phyloP scores from a whole-genome alignment of 2,888 invertebrate species.

The Leptogaster cylindrica region DNA sequence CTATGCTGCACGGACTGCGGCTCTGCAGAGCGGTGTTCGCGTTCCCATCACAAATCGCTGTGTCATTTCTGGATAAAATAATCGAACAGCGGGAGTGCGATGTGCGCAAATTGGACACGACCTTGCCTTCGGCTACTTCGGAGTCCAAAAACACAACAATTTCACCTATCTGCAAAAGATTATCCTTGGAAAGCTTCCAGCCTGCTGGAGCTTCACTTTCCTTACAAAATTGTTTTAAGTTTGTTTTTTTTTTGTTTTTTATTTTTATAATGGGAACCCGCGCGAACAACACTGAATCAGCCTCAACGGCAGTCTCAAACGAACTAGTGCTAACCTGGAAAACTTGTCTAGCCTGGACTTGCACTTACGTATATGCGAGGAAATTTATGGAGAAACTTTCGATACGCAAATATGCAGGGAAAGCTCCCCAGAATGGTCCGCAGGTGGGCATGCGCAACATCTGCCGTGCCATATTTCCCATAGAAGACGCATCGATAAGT shows the following conservation, averaged over 20 bases:
- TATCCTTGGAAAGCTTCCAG: conserved; percentile 13
- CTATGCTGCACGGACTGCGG: neutral
- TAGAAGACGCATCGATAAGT: conserved; percentile 30
- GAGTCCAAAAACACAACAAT: neutral
- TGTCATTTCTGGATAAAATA: conserved; percentile 1
- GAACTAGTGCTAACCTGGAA: conserved; percentile 52
- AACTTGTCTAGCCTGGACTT: conserved; percentile 48
- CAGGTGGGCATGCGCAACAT: conserved; percentile 1
- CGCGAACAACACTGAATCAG: conserved; percentile 48
- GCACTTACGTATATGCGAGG: conserved; percentile 10
- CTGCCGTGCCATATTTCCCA: conserved; percentile 14
- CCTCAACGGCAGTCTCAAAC: conserved; percentile 49
- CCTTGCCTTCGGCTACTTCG: conserved; percentile 16
- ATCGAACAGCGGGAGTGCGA: conserved; percentile 10
- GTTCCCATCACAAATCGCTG: conserved; percentile 6
- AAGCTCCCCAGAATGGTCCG: conserved; percentile 8
- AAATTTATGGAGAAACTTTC: conserved; percentile 16
- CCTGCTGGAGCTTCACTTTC: conserved; percentile 2
- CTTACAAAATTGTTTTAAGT: no score
- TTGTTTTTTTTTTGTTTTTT: conserved; percentile 33
- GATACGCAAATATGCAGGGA: conserved; percentile 28
- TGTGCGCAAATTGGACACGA: conserved; percentile 33
- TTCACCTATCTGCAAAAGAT: neutral
- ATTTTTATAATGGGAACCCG: conserved; percentile 20
- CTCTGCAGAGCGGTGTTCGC: conserved; percentile 1